Base-by-base conservation (phyloP, 35 echinoderm and acorn worm genomes). In the Chiridota heheva region DNA sequence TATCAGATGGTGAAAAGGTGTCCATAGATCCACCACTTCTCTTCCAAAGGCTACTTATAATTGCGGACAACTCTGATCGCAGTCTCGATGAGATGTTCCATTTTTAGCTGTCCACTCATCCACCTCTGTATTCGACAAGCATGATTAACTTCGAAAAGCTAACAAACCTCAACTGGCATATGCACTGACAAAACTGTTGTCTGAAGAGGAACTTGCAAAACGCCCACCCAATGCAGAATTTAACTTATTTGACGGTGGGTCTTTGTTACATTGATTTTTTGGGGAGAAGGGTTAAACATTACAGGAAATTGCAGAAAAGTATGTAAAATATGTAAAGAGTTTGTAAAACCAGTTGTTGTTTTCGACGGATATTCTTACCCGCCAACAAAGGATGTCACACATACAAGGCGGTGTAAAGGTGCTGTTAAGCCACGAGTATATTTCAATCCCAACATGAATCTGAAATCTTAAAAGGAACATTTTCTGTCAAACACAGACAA, bases 131-230 rank as follows among this genome's bases (percentile, higher is more conserved):
- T 72, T 72, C 20, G 18, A 5, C 22, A 39, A 3, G 44, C 3
- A 42, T 5, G 68, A 41, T 28, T 26, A 48, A 7, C 46, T 74
- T 12, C 12, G 46, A 13, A 6, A 45, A 74, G 40, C 70, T 33
- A 74, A 45, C 17, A 74, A 74, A 36, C 70, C 40, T 34, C 41
- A 74, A 45, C 70, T 74, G 18, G 70, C 70, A 13, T 41, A 74
- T 74, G 70, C 70, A n/a, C 30, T 34, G 24, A 7, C 65, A 40
- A 35, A 16, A 18, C 22, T n/a, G 37, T 69, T 40, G 42, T 36
- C 65, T 40, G 24, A 69, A 40, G 65, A 69, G 24, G 3, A 6
- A n/a, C 57, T 18, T 27, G 32, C 44, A 45, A 60, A n/a, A 30
- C 57, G 57, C 32, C 22, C 24, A n/a, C 24, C 22, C 57, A 60